Evolutionary conservation across 2,113 vertebrate genomes (phyloP), one percentile per base, ranked within the genome.

Genomic region (Carassius carassius): DNA sequence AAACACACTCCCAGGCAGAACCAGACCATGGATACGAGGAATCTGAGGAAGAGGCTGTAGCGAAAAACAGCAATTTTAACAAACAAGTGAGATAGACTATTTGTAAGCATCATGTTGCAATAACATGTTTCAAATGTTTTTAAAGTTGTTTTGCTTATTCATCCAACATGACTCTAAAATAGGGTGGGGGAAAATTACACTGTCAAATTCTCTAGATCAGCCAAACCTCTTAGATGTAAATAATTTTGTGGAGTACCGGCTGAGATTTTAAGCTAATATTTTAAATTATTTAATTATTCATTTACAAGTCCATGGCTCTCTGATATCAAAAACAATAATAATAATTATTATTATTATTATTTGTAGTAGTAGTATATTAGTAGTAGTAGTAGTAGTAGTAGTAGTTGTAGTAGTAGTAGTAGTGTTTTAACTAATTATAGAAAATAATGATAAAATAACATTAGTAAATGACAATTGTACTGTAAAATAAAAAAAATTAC

Each of bases 1-100:
- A 92, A 99, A 99, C 0, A 98, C 96, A 76, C 92, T 93, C 82
- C 98, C 98, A 12, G 96, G 95, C 1, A 99, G 94, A 89, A 99
- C 95, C 74, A 99, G 96, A 62, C 98, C 98, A 2, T 97, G 96
- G 86, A 99, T 98, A 70, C 96, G 95, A 88, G 95, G 96, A 87
- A 99, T 94, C 69, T 98, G 96, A 79, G 98, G 98, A 81, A 99
- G 95, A 91, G 96, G 93, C 98, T 99, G 89, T 63, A 88, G 11
- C 84, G 0, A 56, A 19, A 65, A 19, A 67, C 32, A 32, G 12
- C 49, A 69, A 78, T 21, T 19, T 7, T 3, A 17, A 60, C 8
- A 58, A 58, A 58, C 56, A 56, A 21, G 51, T 29, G 12, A 25
- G 13, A 47, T 2, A 62, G 5, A 12, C 1, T 1, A 13, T 44